These are phyloP conservation scores for Anabas testudineus DNA, from an alignment of 2,797 vertebrate species.

Conservation along the genomic window DNA sequence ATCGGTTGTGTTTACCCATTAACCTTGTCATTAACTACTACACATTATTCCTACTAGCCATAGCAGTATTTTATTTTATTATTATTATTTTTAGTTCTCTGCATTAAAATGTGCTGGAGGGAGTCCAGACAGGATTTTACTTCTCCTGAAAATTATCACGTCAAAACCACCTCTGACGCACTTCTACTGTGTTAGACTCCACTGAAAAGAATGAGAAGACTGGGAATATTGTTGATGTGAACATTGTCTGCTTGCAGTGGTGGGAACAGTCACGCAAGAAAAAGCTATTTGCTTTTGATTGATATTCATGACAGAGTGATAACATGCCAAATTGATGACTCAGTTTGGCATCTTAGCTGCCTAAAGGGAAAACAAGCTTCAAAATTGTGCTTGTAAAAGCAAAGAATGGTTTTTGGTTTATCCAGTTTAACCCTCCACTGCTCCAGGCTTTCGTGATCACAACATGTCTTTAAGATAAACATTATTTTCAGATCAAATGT, in stretches of 20 bases:
- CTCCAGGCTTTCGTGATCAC: conserved; percentile 1
- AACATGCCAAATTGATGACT: not conserved
- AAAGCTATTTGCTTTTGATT: not conserved
- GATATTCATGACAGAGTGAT: not conserved
- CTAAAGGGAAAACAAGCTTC: not conserved
- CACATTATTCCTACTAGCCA: too few species aligned
- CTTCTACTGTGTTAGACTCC: too few species aligned
- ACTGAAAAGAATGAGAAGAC: not conserved
- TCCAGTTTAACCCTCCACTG: not conserved
- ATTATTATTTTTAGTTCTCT: too few species aligned
- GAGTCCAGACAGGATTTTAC: too few species aligned
- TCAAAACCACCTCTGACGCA: too few species aligned
- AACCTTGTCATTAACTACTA: too few species aligned
- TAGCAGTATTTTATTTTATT: too few species aligned
- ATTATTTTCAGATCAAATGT: conserved; percentile 31
- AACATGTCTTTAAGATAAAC: conserved; percentile 30
- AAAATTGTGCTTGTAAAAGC: too few species aligned
- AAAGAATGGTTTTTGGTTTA: not conserved
- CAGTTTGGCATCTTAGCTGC: not conserved
- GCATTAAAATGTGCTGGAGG: too few species aligned
- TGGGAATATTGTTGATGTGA: not conserved
- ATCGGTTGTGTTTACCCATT: too few species aligned
- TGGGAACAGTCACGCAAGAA: not conserved
- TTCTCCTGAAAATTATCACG: too few species aligned
- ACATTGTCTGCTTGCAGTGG: not conserved